Evolutionary conservation across 2,888 invertebrate genomes (phyloP).

Genomic region (Coenonympha glycerion): DNA sequence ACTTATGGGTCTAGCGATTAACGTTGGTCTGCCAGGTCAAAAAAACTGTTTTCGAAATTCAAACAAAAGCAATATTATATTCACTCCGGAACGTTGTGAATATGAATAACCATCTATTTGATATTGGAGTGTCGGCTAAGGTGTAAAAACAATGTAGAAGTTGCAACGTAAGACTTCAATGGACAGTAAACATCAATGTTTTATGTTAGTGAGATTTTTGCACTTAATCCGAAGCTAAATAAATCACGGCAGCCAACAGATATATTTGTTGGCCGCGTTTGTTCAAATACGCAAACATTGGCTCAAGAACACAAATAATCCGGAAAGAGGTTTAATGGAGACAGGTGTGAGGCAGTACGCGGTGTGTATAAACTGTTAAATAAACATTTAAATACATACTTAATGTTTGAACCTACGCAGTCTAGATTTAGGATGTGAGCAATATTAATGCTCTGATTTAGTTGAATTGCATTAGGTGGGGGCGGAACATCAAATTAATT

Average conservation of each 20-base stretch:
- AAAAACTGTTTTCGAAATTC: too few relatives aligned
- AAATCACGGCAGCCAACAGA: constrained; percentile 26
- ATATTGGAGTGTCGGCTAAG: not conserved
- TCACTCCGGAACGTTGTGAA: too few relatives aligned
- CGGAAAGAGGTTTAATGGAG: constrained; percentile 24
- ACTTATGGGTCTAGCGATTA: too few relatives aligned
- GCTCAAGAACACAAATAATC: constrained; percentile 26
- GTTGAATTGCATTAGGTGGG: not conserved
- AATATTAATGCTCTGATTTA: constrained; percentile 3
- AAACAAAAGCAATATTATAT: too few relatives aligned
- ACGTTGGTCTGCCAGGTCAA: too few relatives aligned
- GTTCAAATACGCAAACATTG: constrained; percentile 27
- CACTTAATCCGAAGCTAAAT: constrained; percentile 9
- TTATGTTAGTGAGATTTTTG: constrained; percentile 13
- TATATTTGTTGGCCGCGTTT: constrained; percentile 34
- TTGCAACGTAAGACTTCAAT: constrained; percentile 4
- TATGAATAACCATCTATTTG: constrained; percentile 1
- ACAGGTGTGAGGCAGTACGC: constrained; percentile 16
- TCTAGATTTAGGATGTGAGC: constrained; percentile 6
- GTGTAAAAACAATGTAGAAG: not conserved
- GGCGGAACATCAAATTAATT: too few relatives aligned
- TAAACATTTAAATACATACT: constrained; percentile 10
- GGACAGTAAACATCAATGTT: constrained; percentile 6
- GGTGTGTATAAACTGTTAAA: constrained; percentile 2
- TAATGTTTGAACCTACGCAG: constrained; percentile 6